Percentiles rank a stretch among this genome's conserved stretches.
Evolutionary conservation across 2,797 vertebrate genomes (phyloP).

Genomic region (Varecia variegata): DNA sequence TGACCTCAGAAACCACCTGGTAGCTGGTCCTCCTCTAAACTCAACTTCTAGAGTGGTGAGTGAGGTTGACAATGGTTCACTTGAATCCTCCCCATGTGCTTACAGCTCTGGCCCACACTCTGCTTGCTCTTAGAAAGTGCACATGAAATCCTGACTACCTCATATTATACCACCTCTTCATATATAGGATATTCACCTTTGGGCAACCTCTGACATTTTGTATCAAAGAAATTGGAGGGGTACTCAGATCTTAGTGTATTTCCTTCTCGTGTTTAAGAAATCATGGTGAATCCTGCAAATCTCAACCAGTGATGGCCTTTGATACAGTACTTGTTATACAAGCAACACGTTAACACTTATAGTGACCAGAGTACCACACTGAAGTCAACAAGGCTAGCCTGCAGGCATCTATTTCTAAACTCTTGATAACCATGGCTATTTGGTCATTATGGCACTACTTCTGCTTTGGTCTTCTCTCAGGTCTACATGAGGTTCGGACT

Average conservation of each 20-base stretch:
- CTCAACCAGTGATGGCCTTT: not conserved
- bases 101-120: not conserved
- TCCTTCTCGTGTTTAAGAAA: not conserved
- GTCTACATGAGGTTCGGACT: not conserved
- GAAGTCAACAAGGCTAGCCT: not conserved
- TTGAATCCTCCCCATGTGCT: not conserved
- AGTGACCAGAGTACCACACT: not conserved
- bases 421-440: not conserved
- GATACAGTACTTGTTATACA: not conserved
- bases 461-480: not conserved
- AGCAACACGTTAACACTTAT: not conserved
- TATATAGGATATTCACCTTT: not conserved
- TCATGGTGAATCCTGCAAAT: not conserved
- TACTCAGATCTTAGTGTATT: not conserved
- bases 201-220: not conserved
- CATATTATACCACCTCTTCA: not conserved
- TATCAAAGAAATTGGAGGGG: not conserved
- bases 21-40: not conserved
- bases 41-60: not conserved
- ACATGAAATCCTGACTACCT: not conserved
- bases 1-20: conserved; percentile 12
- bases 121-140: not conserved
- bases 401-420: not conserved
- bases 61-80: not conserved
- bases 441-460: not conserved